phyloP scores from a whole-genome alignment of 2,888 invertebrate species.

The Psylliodes chrysocephalus region DNA sequence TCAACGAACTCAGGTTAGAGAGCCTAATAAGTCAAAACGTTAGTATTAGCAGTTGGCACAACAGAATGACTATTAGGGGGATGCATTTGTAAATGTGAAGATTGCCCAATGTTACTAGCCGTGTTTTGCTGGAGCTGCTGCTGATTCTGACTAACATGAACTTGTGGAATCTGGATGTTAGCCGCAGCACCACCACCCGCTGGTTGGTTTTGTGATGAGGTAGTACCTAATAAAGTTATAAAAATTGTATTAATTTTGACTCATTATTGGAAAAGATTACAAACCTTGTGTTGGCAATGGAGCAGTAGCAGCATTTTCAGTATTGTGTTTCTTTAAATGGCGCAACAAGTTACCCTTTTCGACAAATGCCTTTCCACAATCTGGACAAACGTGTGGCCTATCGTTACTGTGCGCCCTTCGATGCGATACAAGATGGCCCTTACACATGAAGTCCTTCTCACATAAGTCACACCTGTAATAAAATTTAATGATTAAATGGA shows the following conservation, averaged over 20 bases:
- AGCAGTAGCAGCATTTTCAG: conserved; percentile 43
- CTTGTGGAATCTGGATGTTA: conserved; percentile 59
- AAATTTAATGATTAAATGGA: too few species aligned
- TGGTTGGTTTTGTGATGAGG: conserved; percentile 36
- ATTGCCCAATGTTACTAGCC: conserved; percentile 55
- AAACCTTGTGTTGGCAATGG: conserved; percentile 22
- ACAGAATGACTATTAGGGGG: conserved; percentile 65
- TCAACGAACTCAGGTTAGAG: conserved; percentile 24
- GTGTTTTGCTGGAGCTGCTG: conserved; percentile 48
- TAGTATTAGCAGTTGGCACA: conserved; percentile 68
- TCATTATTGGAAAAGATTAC: not conserved
- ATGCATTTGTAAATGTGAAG: conserved; percentile 56
- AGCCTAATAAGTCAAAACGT: conserved; percentile 62
- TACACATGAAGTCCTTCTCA: conserved; percentile 88
- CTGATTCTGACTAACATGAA: conserved; percentile 58
- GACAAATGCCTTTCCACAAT: conserved; percentile 82
- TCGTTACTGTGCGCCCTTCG: conserved; percentile 80
- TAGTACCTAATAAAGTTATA: conserved; percentile 5
- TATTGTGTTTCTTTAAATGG: conserved; percentile 76
- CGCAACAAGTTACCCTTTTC: conserved; percentile 83
- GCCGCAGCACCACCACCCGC: conserved; percentile 51
- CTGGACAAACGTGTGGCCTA: conserved; percentile 72
- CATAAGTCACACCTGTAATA: conserved; percentile 75
- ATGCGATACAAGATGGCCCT: conserved; percentile 86
- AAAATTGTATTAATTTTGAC: not conserved